Conservation (phyloP, 2,797 vertebrate species). For the Eupleurogrammus muticus region DNA sequence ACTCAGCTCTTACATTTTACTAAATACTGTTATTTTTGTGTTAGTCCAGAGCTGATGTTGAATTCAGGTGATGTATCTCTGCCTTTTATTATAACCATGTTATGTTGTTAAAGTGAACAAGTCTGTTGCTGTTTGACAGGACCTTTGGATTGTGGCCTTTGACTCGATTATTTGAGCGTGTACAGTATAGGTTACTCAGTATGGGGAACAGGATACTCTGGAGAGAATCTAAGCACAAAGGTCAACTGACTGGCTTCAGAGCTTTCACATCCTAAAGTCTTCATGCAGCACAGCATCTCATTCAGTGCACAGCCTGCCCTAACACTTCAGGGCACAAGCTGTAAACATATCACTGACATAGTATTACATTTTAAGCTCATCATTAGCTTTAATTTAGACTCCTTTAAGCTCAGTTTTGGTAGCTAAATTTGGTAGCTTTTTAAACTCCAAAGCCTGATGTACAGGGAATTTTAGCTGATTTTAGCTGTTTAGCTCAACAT, state of each 20-base stretch:
- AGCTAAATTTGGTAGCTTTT: too few species aligned
- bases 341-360: neutral
- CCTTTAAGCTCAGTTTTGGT: neutral
- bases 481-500: too few species aligned
- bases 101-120: too few species aligned
- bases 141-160: too few species aligned
- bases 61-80: too few species aligned
- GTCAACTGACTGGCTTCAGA: neutral
- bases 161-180: too few species aligned
- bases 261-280: neutral
- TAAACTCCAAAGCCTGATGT: too few species aligned
- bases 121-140: too few species aligned
- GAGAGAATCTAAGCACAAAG: neutral
- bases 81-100: too few species aligned
- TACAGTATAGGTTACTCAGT: neutral
- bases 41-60: neutral
- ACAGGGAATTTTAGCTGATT: too few species aligned
- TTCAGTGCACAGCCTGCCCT: neutral
- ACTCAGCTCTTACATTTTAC: conserved; percentile 18
- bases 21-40: conserved; percentile 12
- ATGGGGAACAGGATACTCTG: neutral
- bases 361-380: neutral
- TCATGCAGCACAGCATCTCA: too few species aligned
- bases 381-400: neutral
- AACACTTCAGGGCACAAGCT: neutral